These are phyloP conservation scores for Lepidonotus clava DNA, from an alignment of 2,888 invertebrate species.

Conservation along the genomic window DNA sequence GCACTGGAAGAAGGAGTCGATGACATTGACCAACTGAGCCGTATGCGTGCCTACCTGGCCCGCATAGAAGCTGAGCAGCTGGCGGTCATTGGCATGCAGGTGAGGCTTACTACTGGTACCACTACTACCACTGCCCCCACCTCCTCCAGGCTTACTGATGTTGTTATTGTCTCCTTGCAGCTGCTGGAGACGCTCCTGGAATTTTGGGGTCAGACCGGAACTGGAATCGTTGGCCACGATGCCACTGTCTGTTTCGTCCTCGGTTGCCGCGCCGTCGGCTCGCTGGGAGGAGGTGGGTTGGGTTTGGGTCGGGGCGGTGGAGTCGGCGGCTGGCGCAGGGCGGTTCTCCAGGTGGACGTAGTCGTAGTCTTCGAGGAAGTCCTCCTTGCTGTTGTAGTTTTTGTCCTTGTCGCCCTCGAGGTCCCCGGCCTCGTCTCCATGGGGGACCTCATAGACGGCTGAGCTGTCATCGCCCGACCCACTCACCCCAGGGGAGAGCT, in stretches of 20 bases:
- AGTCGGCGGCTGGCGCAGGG: slow-evolving; percentile 54
- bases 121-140: background rate
- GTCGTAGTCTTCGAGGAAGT: slow-evolving; percentile 92
- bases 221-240: slow-evolving; percentile 5
- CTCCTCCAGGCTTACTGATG: background rate
- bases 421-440: background rate
- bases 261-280: background rate
- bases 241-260: slow-evolving; percentile 11
- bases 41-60: slow-evolving; percentile 92
- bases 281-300: background rate
- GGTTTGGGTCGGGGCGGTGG: background rate
- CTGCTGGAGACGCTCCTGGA: slow-evolving; percentile 56
- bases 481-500: background rate
- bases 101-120: too few relatives aligned
- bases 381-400: slow-evolving; percentile 75
- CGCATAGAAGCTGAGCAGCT: slow-evolving; percentile 92
- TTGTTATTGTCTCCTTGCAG: slow-evolving; percentile 55
- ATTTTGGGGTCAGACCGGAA: slow-evolving; percentile 57
- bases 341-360: slow-evolving; percentile 86
- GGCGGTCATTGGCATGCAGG: slow-evolving; percentile 85
- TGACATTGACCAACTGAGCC: slow-evolving; percentile 89
- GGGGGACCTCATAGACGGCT: slow-evolving; percentile 44
- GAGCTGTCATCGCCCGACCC: background rate
- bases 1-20: slow-evolving; percentile 94
- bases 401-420: slow-evolving; percentile 15